Evolutionary conservation across 1,140 invertebrate genomes (phyloP).

Genomic region (Platyscapa corneri): DNA sequence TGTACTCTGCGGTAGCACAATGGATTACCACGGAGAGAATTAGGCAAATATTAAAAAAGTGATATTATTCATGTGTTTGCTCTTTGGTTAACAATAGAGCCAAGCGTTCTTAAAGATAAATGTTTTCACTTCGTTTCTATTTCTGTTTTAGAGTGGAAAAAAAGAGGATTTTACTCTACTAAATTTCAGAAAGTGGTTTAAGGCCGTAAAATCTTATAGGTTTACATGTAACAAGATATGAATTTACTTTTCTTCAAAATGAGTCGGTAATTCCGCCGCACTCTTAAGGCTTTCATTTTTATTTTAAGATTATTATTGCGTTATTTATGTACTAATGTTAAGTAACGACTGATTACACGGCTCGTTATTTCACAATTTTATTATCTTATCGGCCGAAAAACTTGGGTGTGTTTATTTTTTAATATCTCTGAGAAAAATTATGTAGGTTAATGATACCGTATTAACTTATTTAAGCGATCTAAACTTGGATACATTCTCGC

Average conservation of each 20-base stretch:
- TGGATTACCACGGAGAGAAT: too few species aligned
- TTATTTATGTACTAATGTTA: not conserved
- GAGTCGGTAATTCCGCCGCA: not conserved
- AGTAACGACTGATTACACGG: not conserved
- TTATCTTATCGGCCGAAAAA: not conserved
- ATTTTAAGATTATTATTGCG: not conserved
- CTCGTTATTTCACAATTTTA: not conserved
- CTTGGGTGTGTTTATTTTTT: not conserved
- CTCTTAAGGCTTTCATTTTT: not conserved
- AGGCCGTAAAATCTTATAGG: not conserved
- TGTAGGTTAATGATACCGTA: not conserved
- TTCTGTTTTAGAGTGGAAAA: not conserved
- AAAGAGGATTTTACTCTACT: not conserved
- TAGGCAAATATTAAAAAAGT: too few species aligned
- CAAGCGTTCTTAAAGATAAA: not conserved
- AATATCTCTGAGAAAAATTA: not conserved
- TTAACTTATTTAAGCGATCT: not conserved
- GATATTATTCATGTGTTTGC: not conserved
- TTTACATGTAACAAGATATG: slow-evolving; percentile 2
- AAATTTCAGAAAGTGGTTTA: not conserved
- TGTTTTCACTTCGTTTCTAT: not conserved
- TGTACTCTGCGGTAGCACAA: not conserved
- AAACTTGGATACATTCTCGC: not conserved
- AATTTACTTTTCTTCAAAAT: not conserved
- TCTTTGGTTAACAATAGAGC: not conserved